Conservation (phyloP, 2,113 vertebrate species). For the Mohoua ochrocephala region DNA sequence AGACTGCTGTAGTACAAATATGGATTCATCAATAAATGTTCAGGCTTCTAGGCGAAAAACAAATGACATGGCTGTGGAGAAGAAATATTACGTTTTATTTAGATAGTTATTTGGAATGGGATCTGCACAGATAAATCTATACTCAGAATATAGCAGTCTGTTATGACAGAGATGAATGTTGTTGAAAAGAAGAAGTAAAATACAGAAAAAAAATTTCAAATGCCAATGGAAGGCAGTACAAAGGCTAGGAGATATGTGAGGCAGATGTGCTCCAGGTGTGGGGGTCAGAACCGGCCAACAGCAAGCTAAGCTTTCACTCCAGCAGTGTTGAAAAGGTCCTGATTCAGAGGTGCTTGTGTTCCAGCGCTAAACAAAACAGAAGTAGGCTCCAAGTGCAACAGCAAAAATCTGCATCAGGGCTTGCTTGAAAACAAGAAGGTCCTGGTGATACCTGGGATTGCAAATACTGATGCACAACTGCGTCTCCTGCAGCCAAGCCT, state of each 20-base stretch:
- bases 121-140: conserved; percentile 65
- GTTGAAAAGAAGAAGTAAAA: conserved; percentile 32
- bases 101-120: conserved; percentile 58
- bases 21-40: conserved; percentile 68
- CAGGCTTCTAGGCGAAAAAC: conserved; percentile 49
- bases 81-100: conserved; percentile 53
- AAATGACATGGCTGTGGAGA: conserved; percentile 8
- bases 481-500: background rate
- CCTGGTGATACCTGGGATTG: background rate
- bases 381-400: background rate
- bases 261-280: background rate
- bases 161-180: conserved; percentile 57
- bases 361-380: background rate
- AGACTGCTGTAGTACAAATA: conserved; percentile 56
- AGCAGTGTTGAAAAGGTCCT: background rate
- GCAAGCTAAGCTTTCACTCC: background rate
- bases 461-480: background rate
- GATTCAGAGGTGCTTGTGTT: background rate
- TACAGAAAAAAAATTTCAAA: background rate
- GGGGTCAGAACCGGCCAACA: background rate
- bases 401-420: background rate
- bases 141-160: conserved; percentile 26
- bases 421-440: background rate
- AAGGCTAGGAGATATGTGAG: background rate
- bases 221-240: background rate